Evolutionary conservation across 2,888 invertebrate genomes (phyloP).

Genomic region (Stenoptilia bipunctidactyla): DNA sequence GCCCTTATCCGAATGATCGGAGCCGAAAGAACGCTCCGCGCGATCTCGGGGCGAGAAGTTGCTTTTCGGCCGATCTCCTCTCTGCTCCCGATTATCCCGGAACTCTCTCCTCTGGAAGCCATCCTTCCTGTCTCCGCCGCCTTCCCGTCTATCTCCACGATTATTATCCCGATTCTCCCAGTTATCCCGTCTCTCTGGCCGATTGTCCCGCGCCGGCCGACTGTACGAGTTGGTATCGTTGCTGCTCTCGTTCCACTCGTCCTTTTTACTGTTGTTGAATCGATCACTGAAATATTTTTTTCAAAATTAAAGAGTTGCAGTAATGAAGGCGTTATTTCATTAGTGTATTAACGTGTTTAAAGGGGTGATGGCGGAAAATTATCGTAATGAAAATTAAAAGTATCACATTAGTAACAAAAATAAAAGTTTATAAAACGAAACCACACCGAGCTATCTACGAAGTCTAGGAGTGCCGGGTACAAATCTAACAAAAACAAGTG

Average conservation of each 20-base stretch:
- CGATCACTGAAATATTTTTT: conserved; percentile 14
- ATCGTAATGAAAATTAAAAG: too few relatives aligned
- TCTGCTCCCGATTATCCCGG: conserved; percentile 25
- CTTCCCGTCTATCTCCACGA: conserved; percentile 17
- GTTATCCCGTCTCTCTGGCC: conserved; percentile 9
- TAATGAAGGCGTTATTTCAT: too few relatives aligned
- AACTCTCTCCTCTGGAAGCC: conserved; percentile 26
- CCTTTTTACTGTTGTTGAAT: background rate
- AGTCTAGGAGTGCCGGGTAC: background rate
- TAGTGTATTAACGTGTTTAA: too few relatives aligned
- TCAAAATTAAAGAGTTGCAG: too few relatives aligned
- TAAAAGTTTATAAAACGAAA: too few relatives aligned
- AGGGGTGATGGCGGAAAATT: too few relatives aligned
- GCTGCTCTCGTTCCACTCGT: background rate
- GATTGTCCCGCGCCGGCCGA: background rate
- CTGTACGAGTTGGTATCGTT: background rate
- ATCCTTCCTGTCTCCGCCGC: conserved; percentile 21
- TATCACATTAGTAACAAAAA: too few relatives aligned
- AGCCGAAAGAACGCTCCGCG: conserved; percentile 36
- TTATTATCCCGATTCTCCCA: conserved; percentile 16
- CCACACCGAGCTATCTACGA: too few relatives aligned
- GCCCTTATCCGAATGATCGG: conserved; percentile 40
- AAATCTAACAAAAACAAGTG: too few relatives aligned
- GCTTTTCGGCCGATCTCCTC: conserved; percentile 30
- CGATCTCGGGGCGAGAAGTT: conserved; percentile 51